These are phyloP conservation scores for Ophthalmolycus amberensis DNA, from an alignment of 2,113 vertebrate genomes.

Conservation along the genomic window DNA sequence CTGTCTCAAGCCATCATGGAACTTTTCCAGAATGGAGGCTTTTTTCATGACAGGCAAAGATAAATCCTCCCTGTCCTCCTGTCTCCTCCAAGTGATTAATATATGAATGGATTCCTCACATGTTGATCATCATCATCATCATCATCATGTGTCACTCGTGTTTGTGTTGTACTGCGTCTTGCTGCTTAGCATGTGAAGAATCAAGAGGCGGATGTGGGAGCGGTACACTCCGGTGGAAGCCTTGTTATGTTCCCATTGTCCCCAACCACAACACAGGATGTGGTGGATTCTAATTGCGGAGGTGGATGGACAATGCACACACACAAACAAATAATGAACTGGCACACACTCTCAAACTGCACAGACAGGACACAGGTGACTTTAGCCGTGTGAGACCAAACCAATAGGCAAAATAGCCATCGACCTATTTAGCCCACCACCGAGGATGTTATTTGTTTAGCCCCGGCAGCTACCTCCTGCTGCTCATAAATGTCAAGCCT, in stretches of 20 bases:
- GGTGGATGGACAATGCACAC: conserved; percentile 31
- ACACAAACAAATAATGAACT: conserved; percentile 56
- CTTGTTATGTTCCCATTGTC: conserved; percentile 64
- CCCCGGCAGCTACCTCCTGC: conserved; percentile 47
- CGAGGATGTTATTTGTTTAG: conserved; percentile 77
- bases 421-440: conserved; percentile 50
- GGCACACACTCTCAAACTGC: conserved; percentile 7
- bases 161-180: conserved; percentile 9
- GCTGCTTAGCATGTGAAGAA: conserved; percentile 48
- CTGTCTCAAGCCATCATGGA: conserved; percentile 11
- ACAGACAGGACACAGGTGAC: conserved; percentile 65
- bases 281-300: conserved; percentile 71
- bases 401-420: conserved; percentile 74
- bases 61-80: conserved; percentile 27
- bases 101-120: conserved; percentile 42
- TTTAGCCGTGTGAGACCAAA: conserved; percentile 73
- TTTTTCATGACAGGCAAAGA: conserved; percentile 2
- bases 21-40: conserved; percentile 12
- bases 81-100: conserved; percentile 24
- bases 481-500: conserved; percentile 57
- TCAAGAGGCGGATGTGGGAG: conserved; percentile 70
- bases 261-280: conserved; percentile 77
- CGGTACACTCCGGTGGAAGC: conserved; percentile 53
- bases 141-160: conserved; percentile 23
- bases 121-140: conserved; percentile 12